Evolutionary conservation across 2,797 vertebrate genomes (phyloP), one percentile per base, ranked within the genome.

Genomic region (Holocentrus rufus): DNA sequence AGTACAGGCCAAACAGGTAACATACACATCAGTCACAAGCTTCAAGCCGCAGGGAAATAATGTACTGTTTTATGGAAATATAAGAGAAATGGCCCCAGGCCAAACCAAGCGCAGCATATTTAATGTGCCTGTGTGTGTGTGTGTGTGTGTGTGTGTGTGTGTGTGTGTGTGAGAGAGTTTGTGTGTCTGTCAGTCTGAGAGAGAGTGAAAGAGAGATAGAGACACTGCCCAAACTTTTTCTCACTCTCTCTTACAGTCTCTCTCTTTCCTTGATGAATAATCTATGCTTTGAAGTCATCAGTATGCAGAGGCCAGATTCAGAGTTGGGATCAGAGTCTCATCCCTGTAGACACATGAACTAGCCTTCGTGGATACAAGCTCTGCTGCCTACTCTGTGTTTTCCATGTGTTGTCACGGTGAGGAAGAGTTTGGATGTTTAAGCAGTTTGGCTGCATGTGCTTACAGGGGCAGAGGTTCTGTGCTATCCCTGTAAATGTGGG

Each of bases 91-190:
- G 83, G 89, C 91, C 85, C 62, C n/a, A 27, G 89, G 92, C 90
- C 88, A 91, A 88, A 89, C 85, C 84, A 85, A 88, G 88, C 90
- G 91, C 86, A 90, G 91, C 91, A 94, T 93, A 88, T 90, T 90
- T 88, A 88, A 91, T 85, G 80, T 69, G 52, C 52, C 64, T 74
- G 17, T 72, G 80, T 68, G 58, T 68, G 65, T 23, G 55, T 74
- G 76, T 72, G 67, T 56, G 64, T 61, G 65, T 15, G 63, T 62
- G 71, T 56, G 54, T 27, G 18, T 23, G 55, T 5, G 58, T 68
- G 65, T 23, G 55, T 74, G 76, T 72, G 67, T 56, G 64, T 61
- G 65, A 5, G 54, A 56, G 54, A 56, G 54, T 2, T n/a, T 15
- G 63, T 62, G 71, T 52, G 60, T 65, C 67, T 61, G 67, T 61